A percentile compares a stretch with the other conserved stretches of the same genome.
These are phyloP conservation scores for Corythornis madagascariensis DNA, from an alignment of 2,113 vertebrate species.

Conservation along the genomic window DNA sequence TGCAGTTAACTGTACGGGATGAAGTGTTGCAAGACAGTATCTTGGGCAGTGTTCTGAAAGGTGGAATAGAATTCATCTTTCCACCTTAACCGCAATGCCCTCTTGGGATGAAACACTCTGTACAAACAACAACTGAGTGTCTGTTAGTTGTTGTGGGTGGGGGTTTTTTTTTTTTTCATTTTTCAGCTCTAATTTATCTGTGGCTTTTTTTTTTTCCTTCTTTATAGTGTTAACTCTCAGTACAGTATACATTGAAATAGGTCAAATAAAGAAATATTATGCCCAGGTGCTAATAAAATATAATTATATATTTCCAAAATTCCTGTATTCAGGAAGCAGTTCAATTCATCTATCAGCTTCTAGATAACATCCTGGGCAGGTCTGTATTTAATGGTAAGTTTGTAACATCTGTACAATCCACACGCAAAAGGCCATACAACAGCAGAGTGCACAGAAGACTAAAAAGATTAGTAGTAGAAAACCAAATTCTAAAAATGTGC, in stretches of 20 bases:
- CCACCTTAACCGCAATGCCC: not conserved
- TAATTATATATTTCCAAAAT: not conserved
- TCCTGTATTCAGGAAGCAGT: slow-evolving; percentile 10
- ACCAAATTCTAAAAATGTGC: not conserved
- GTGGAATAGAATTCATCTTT: not conserved
- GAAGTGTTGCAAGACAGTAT: not conserved
- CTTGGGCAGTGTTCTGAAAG: not conserved
- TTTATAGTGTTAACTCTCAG: not conserved
- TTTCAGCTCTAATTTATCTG: not conserved
- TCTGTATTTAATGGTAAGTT: not conserved
- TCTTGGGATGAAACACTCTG: not conserved
- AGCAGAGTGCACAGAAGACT: slow-evolving; percentile 13
- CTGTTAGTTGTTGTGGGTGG: not conserved
- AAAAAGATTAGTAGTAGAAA: not conserved
- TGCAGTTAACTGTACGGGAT: not conserved
- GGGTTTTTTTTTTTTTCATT: not conserved
- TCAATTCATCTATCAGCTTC: not conserved
- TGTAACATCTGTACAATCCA: not conserved
- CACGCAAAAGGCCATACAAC: slow-evolving; percentile 22
- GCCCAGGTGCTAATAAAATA: not conserved
- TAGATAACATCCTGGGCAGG: not conserved
- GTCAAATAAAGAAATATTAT: not conserved
- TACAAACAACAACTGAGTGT: not conserved
- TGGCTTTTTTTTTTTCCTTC: not conserved
- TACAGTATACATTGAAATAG: not conserved